Percentiles rank a stretch among this genome's conserved stretches.
phyloP scores from a whole-genome alignment of 2,797 vertebrate genomes.

The Avahi laniger region DNA sequence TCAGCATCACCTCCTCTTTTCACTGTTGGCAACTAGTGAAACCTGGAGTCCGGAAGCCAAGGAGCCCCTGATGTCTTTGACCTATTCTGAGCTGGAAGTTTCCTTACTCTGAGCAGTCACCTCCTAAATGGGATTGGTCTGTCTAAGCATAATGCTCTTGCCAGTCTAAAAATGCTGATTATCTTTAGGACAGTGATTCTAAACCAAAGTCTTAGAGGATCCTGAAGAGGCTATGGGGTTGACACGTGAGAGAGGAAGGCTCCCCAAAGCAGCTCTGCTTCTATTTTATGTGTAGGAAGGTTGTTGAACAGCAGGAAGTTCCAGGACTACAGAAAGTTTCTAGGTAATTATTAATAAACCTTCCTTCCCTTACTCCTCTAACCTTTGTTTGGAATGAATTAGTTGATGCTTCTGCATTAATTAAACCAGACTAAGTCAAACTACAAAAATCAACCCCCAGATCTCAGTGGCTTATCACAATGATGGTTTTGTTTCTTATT shows the following conservation, averaged over 20 bases:
- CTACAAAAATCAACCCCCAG: not conserved
- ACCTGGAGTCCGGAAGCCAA: not conserved
- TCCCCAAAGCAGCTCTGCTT: not conserved
- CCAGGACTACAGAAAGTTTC: not conserved
- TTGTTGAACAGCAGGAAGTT: not conserved
- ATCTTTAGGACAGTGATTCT: not conserved
- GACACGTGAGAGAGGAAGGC: fast-evolving
- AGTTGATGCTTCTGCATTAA: not conserved
- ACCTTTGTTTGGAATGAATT: not conserved
- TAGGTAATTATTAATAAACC: not conserved
- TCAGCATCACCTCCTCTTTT: not conserved
- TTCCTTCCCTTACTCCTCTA: not conserved
- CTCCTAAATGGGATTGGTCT: not conserved
- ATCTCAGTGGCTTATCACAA: not conserved
- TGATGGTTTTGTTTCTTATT: not conserved
- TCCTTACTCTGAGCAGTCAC: not conserved
- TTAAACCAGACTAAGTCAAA: not conserved
- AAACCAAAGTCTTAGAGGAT: not conserved
- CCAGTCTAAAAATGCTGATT: not conserved
- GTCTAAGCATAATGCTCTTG: not conserved
- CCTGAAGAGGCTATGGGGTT: not conserved
- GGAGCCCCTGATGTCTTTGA: not conserved
- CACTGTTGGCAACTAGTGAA: not conserved
- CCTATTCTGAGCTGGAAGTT: not conserved
- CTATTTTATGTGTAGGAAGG: not conserved